Conservation (phyloP, 2,797 vertebrate genomes). For the Pangasius sanitwongsei region DNA sequence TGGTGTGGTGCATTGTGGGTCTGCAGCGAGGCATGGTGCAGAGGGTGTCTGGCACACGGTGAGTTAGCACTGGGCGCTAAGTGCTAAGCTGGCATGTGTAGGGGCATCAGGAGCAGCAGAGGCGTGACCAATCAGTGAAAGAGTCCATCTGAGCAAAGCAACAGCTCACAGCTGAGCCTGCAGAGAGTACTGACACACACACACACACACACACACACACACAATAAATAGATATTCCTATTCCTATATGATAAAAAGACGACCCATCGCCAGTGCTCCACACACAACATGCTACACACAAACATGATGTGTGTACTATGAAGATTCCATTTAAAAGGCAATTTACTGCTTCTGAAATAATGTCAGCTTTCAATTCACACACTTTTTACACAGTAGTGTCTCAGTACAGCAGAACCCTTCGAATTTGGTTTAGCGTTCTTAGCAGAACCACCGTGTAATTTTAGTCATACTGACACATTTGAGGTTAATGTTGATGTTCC, state of each 20-base stretch:
- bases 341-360: neutral
- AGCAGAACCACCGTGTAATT: neutral
- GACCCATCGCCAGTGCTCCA: neutral
- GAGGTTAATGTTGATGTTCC: neutral
- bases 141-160: slow-evolving; percentile 73
- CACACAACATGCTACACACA: neutral
- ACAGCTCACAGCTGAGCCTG: slow-evolving; percentile 85
- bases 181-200: slow-evolving; percentile 41
- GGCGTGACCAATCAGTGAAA: slow-evolving; percentile 90
- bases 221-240: neutral
- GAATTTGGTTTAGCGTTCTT: neutral
- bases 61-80: slow-evolving; percentile 69
- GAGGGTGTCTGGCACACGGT: slow-evolving; percentile 84
- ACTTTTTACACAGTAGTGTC: neutral
- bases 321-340: neutral
- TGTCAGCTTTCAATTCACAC: neutral
- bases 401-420: neutral
- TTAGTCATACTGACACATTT: neutral
- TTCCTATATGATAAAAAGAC: too few relatives aligned
- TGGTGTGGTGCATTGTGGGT: slow-evolving; percentile 62
- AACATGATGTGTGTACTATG: neutral
- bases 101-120: slow-evolving; percentile 78
- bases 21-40: slow-evolving; percentile 71
- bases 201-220: slow-evolving; percentile 42
- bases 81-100: slow-evolving; percentile 85